Percentiles rank a stretch among this genome's conserved stretches.
Evolutionary conservation across 1,140 invertebrate genomes (phyloP).

Genomic region (Drosophila ohnishii): DNA sequence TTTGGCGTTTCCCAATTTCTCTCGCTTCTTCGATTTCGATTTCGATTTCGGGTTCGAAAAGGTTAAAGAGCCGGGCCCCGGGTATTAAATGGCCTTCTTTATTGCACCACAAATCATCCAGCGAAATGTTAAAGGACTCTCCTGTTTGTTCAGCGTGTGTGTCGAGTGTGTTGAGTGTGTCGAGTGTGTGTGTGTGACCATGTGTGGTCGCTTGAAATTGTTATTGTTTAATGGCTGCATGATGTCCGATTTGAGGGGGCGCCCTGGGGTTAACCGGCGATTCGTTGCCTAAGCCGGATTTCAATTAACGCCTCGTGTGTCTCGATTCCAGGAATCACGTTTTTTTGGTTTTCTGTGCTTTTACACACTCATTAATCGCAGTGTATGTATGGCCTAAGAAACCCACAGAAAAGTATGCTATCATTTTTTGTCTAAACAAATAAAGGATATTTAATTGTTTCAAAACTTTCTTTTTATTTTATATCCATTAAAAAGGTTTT

Average conservation of each 20-base stretch:
- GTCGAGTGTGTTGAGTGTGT: conserved; percentile 5
- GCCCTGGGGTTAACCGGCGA: conserved; percentile 37
- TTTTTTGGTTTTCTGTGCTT: not conserved
- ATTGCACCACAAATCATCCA: conserved; percentile 74
- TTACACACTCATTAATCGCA: conserved; percentile 1
- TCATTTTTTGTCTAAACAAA: not conserved
- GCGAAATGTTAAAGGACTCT: conserved; percentile 47
- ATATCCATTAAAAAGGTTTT: not conserved
- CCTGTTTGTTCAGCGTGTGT: conserved; percentile 17
- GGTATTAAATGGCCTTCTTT: conserved; percentile 70
- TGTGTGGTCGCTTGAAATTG: conserved; percentile 41
- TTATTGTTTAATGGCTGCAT: conserved; percentile 71
- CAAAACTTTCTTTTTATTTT: not conserved
- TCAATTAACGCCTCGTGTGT: conserved; percentile 67
- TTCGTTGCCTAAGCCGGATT: conserved; percentile 58
- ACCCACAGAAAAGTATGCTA: not conserved
- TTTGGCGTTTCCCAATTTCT: conserved; percentile 51
- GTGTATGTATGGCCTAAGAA: not conserved
- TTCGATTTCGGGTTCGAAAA: conserved; percentile 36
- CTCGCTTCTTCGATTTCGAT: conserved; percentile 16
- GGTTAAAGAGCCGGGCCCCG: conserved; percentile 43
- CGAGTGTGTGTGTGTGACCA: conserved; percentile 11
- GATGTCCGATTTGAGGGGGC: conserved; percentile 46
- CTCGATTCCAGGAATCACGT: conserved; percentile 5
- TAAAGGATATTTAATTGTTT: not conserved